Evolutionary conservation across 2,797 vertebrate genomes (phyloP).

Genomic region (Sparus aurata): DNA sequence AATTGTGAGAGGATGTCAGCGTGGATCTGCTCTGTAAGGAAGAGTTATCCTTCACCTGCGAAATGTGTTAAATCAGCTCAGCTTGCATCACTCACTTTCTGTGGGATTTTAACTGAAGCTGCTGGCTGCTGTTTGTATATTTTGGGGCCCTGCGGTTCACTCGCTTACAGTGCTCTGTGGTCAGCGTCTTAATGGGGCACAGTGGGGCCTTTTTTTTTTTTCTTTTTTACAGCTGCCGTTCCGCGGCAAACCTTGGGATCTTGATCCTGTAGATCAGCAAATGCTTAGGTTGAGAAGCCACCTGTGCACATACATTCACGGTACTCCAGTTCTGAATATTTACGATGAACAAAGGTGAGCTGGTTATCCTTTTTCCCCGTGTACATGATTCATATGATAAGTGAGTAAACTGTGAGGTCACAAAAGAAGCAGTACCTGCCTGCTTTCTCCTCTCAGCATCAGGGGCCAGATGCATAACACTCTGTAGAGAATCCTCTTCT

Average conservation of each 20-base stretch:
- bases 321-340: neutral
- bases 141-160: neutral
- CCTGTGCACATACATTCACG: neutral
- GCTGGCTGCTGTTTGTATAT: neutral
- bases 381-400: neutral
- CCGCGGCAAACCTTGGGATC: neutral
- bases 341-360: neutral
- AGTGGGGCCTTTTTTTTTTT: neutral
- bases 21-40: neutral
- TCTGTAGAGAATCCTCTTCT: too few relatives aligned
- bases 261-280: neutral
- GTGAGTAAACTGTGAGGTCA: neutral
- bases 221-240: neutral
- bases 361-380: neutral
- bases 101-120: neutral
- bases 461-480: too few relatives aligned
- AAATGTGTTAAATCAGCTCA: neutral
- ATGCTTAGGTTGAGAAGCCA: neutral
- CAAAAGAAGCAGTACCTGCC: too few relatives aligned
- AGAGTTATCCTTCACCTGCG: neutral
- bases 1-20: neutral
- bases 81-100: neutral
- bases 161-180: neutral
- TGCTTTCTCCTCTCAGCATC: neutral
- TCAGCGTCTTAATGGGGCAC: constrained; percentile 10